Percentiles rank a stretch among this genome's conserved stretches.
phyloP scores from a whole-genome alignment of 2,888 invertebrate genomes.

The Pheosia gnoma region DNA sequence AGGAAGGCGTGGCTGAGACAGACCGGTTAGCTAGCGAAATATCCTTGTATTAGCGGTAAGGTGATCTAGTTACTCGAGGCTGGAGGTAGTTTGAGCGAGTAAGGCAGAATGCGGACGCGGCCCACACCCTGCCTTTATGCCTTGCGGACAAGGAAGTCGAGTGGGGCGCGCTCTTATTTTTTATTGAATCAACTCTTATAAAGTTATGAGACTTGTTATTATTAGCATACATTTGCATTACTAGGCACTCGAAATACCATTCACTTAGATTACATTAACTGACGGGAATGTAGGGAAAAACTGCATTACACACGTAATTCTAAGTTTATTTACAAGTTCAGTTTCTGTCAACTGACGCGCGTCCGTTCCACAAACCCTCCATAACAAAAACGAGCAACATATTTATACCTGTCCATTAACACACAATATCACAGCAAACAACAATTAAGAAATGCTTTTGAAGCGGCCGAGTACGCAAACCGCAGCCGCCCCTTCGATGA shows the following conservation, averaged over 20 bases:
- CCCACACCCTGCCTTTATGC: slow-evolving; percentile 62
- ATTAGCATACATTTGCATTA: neutral
- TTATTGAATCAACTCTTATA: slow-evolving; percentile 14
- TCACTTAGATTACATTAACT: neutral
- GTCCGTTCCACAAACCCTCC: slow-evolving; percentile 53
- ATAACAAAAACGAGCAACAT: slow-evolving; percentile 68
- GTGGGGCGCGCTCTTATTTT: slow-evolving; percentile 44
- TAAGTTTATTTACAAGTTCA: slow-evolving; percentile 79
- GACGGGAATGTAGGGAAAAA: slow-evolving; percentile 4
- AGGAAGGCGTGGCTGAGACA: slow-evolving; percentile 72
- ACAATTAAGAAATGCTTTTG: slow-evolving; percentile 80
- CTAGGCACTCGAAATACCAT: neutral
- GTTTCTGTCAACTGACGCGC: slow-evolving; percentile 57
- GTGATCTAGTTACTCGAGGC: slow-evolving; percentile 71
- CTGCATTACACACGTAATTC: slow-evolving; percentile 45
- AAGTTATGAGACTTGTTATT: neutral
- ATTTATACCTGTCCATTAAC: slow-evolving; percentile 75
- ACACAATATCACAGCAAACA: slow-evolving; percentile 83
- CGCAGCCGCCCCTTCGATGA: slow-evolving; percentile 68
- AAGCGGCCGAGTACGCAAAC: slow-evolving; percentile 59
- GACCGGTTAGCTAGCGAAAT: slow-evolving; percentile 68
- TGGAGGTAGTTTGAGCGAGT: slow-evolving; percentile 55
- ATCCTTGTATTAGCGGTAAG: slow-evolving; percentile 75
- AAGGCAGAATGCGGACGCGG: slow-evolving; percentile 77
- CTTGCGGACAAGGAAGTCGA: slow-evolving; percentile 68